Conservation (phyloP, 92 coral and sea anemone species). For the Zoanthus sansibaricus region DNA sequence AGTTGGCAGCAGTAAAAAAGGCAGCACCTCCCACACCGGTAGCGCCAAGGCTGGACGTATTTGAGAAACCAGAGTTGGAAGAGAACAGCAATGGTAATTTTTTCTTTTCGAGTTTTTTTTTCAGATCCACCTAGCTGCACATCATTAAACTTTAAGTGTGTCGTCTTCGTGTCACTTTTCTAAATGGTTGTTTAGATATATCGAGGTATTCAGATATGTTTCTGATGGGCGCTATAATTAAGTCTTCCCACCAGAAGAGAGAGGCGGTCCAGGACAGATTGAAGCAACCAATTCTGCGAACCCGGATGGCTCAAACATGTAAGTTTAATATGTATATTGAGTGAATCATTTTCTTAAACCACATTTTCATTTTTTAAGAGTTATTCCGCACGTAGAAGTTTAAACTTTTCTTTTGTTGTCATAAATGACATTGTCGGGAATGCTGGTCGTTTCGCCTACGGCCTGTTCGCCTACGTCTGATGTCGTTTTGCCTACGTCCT, state of each 20-base stretch:
- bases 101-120: conserved; percentile 10
- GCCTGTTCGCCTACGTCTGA: too few species aligned
- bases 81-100: conserved; percentile 85
- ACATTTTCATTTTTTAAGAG: too few species aligned
- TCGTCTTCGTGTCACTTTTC: conserved; percentile 20
- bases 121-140: background rate
- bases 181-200: conserved; percentile 38
- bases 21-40: conserved; percentile 68
- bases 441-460: too few species aligned
- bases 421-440: too few species aligned
- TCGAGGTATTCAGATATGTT: conserved; percentile 63
- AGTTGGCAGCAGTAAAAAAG: conserved; percentile 82
- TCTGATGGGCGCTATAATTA: conserved; percentile 98
- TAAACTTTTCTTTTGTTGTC: too few species aligned
- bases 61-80: conserved; percentile 78
- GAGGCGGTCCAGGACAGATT: conserved; percentile 50
- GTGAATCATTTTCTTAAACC: too few species aligned
- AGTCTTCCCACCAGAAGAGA: conserved; percentile 99
- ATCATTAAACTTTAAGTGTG: conserved; percentile 36
- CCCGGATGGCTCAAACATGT: conserved; percentile 60
- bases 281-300: conserved; percentile 49
- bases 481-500: too few species aligned
- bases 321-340: conserved; percentile 1
- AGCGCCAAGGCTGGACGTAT: conserved; percentile 80
- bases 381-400: too few species aligned